phyloP scores from a whole-genome alignment of 2,113 vertebrate genomes.

The Xenopus tropicalis region UCB_Xtro_10.0 CM004447.2:103834501-103835000 shows the following conservation, averaged over 20 bases:
- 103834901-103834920: conserved; percentile 21
- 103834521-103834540: conserved; percentile 19
- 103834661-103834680: conserved; percentile 45
- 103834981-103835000: not conserved
- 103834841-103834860: conserved; percentile 32
- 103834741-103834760: conserved; percentile 39
- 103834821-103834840: conserved; percentile 43
- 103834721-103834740: conserved; percentile 44
- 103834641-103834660: conserved; percentile 42
- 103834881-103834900: conserved; percentile 28
- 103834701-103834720: conserved; percentile 46
- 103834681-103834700: conserved; percentile 45
- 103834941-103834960: conserved; percentile 17
- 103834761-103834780: conserved; percentile 41
- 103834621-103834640: conserved; percentile 34
- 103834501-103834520: conserved; percentile 1
- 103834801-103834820: conserved; percentile 41
- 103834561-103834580: conserved; percentile 36
- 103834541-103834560: conserved; percentile 26
- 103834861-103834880: conserved; percentile 39
- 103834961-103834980: not conserved
- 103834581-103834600: conserved; percentile 21
- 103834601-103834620: conserved; percentile 38
- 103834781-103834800: conserved; percentile 40
- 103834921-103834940: not conserved